Percentiles rank a stretch among this genome's conserved stretches.
Conservation (phyloP, 2,797 vertebrate species). For the Mycteria americana region DNA sequence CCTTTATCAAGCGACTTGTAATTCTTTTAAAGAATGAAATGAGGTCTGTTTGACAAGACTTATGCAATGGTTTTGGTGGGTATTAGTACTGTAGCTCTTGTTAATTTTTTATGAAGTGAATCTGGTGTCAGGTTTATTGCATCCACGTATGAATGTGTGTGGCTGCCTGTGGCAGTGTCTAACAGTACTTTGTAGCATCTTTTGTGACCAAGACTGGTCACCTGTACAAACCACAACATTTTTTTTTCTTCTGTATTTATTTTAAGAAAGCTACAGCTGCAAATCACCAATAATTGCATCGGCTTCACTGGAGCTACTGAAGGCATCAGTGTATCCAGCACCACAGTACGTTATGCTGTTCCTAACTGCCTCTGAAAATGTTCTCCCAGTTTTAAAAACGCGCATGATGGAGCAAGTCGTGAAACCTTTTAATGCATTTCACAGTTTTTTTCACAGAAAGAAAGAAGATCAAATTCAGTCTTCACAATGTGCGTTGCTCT, state of each 20-base stretch:
- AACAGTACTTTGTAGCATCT: background rate
- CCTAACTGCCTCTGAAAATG: background rate
- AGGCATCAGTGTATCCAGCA: background rate
- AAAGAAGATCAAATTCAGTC: background rate
- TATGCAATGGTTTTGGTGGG: background rate
- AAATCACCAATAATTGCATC: background rate
- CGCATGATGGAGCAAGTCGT: background rate
- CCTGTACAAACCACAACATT: background rate
- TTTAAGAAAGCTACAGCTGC: background rate
- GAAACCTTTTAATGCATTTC: background rate
- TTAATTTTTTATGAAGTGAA: background rate
- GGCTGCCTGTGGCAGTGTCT: background rate
- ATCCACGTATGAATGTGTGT: background rate
- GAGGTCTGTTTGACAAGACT: background rate
- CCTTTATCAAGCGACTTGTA: background rate
- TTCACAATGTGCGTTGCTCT: background rate
- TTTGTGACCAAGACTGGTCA: background rate
- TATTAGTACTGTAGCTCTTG: background rate
- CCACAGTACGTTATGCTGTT: background rate
- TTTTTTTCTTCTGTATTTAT: background rate
- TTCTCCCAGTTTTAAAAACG: background rate
- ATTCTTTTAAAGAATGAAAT: constrained; percentile 3
- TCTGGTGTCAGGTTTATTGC: background rate
- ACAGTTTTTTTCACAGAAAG: background rate
- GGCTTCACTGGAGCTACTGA: background rate